Percentiles rank a stretch among this genome's conserved stretches.
phyloP scores from a whole-genome alignment of 1,140 invertebrate species.

The Delia radicum region DNA sequence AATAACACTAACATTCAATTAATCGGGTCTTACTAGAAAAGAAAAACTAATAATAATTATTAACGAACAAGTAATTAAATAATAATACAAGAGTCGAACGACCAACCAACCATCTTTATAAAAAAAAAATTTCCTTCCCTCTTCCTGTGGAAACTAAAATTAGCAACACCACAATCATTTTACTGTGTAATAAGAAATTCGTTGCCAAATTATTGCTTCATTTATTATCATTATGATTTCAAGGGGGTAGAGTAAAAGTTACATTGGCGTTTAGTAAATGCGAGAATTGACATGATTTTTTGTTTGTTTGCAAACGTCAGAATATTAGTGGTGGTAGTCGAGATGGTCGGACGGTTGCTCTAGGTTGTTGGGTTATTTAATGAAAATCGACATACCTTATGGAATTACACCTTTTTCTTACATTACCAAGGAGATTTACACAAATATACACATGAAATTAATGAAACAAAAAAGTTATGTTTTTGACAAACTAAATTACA shows the following conservation, averaged over 20 bases:
- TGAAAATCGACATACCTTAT: constrained; percentile 30
- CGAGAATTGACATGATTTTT: not conserved
- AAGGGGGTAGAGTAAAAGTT: not conserved
- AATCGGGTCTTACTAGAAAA: not conserved
- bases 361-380: constrained; percentile 5
- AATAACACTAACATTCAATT: constrained; percentile 25
- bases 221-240: not conserved
- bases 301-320: no score
- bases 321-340: not conserved
- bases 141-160: not conserved
- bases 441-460: not conserved
- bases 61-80: constrained; percentile 19
- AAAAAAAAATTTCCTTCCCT: no score
- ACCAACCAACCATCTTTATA: not conserved
- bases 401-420: constrained; percentile 20
- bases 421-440: not conserved
- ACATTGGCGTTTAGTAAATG: not conserved
- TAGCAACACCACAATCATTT: not conserved
- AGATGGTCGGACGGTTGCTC: not conserved
- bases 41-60: not conserved
- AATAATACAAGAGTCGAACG: constrained; percentile 14
- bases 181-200: not conserved
- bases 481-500: constrained; percentile 31
- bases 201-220: not conserved
- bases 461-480: not conserved